phyloP scores from a whole-genome alignment of 2,113 vertebrate species.

The Axis porcinus region DNA sequence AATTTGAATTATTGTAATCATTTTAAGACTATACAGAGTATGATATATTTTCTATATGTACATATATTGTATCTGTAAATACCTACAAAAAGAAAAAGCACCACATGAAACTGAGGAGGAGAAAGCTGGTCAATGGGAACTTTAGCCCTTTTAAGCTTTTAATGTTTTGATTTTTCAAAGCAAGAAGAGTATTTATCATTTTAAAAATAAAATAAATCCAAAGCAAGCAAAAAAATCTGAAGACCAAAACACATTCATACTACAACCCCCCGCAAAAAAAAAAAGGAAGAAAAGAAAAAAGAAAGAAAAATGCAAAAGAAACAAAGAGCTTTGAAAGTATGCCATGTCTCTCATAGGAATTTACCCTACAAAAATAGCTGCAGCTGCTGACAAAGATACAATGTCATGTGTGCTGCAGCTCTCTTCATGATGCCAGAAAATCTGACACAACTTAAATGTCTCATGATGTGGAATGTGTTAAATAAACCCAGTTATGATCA shows the following conservation, averaged over 20 bases:
- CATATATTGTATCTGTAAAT: not conserved
- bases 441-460: not conserved
- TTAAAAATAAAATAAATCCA: not conserved
- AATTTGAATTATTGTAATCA: not conserved
- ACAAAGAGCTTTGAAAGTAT: not conserved
- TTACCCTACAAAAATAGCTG: not conserved
- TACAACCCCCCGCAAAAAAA: not conserved
- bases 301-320: not conserved
- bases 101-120: not conserved
- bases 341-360: not conserved
- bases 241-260: not conserved
- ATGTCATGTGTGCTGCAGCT: accelerated
- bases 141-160: not conserved
- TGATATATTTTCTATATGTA: not conserved
- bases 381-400: not conserved
- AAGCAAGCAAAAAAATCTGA: not conserved
- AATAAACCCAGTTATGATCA: not conserved
- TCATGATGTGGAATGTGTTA: not conserved
- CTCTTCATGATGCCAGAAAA: not conserved
- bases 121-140: not conserved
- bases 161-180: constrained; percentile 22
- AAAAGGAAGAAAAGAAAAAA: not conserved
- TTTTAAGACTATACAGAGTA: not conserved
- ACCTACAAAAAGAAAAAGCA: not conserved
- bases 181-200: not conserved